Percentiles rank a stretch among this genome's conserved stretches.
phyloP scores from a whole-genome alignment of 2,888 invertebrate species.

The Phrixothrix hirtus region DNA sequence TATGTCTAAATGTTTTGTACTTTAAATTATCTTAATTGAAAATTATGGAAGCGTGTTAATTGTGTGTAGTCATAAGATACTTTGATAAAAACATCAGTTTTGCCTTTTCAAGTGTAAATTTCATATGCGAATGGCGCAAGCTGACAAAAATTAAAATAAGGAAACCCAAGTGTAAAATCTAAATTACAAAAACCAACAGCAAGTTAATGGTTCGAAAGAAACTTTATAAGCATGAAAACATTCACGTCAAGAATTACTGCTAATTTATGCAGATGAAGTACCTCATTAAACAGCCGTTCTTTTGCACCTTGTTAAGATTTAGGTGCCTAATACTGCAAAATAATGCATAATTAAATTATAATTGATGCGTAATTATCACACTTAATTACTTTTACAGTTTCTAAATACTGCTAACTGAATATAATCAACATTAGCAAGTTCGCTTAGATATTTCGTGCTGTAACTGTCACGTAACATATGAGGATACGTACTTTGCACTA shows the following conservation, averaged over 20 bases:
- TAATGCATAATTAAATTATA: constrained; percentile 24
- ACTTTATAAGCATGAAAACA: constrained; percentile 39
- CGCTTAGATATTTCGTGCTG: neutral
- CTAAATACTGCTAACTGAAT: constrained; percentile 12
- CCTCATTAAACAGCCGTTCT: constrained; percentile 41
- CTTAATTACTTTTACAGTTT: constrained; percentile 13
- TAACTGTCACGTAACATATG: no score
- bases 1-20: no score
- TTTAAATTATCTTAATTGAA: no score
- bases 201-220: constrained; percentile 38
- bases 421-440: constrained; percentile 7
- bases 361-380: constrained; percentile 16
- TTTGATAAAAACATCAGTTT: no score
- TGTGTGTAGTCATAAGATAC: no score
- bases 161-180: constrained; percentile 39
- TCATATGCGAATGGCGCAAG: no score
- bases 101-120: no score
- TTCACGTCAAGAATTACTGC: constrained; percentile 43
- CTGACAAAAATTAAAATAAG: no score
- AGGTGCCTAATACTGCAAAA: constrained; percentile 18
- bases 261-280: constrained; percentile 43
- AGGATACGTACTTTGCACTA: no score
- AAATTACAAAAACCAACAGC: constrained; percentile 35
- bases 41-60: no score
- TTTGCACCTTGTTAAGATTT: constrained; percentile 27